Conservation (phyloP, 2,113 vertebrate genomes). For the Dolichotis patagonum region DNA sequence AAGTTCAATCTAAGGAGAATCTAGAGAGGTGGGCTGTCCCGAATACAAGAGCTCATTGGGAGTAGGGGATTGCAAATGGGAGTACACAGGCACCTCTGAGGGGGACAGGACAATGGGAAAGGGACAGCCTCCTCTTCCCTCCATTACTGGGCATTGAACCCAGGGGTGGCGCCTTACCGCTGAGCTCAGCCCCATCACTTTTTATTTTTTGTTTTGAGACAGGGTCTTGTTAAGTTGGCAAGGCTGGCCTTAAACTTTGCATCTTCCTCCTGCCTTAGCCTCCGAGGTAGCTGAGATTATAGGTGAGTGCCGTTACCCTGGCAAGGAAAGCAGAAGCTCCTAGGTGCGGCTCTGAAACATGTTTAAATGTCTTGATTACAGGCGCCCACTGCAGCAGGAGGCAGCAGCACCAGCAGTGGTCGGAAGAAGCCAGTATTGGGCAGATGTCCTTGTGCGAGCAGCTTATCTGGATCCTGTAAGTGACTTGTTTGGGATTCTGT, state of each 20-base stretch:
- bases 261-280: not conserved
- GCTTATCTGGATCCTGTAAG: not conserved
- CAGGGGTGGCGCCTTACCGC: not conserved
- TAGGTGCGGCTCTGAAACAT: not conserved
- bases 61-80: not conserved
- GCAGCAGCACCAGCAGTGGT: not conserved
- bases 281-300: not conserved
- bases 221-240: not conserved
- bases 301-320: not conserved
- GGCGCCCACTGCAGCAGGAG: not conserved
- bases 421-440: not conserved
- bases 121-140: not conserved
- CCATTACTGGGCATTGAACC: not conserved
- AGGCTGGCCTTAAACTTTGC: not conserved
- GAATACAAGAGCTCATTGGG: not conserved
- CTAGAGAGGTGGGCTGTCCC: not conserved
- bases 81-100: too few relatives aligned
- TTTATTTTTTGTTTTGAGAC: not conserved
- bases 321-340: not conserved
- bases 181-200: not conserved
- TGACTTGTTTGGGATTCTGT: not conserved
- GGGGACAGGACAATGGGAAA: not conserved
- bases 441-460: not conserved
- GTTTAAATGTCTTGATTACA: not conserved
- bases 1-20: not conserved